Conservation (phyloP, 2,888 invertebrate species). For the Xanthorhoe spadicearia region DNA sequence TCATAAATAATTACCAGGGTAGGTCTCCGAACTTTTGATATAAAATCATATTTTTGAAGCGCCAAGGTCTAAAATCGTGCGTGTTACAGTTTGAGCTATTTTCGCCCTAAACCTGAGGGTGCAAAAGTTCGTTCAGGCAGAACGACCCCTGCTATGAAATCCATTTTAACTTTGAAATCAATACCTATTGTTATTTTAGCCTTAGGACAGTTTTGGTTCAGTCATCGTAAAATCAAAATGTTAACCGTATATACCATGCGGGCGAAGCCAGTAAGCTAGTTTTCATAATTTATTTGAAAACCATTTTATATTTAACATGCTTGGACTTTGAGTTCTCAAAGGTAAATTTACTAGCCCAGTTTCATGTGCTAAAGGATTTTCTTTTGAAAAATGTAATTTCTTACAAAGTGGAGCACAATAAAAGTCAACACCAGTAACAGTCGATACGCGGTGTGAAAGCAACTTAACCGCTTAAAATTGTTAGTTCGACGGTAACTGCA, state of each 20-base stretch:
- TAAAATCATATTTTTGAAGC: conserved; percentile 13
- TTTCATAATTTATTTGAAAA: too few species aligned
- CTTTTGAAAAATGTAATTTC: neutral
- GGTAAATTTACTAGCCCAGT: neutral
- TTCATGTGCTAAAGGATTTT: neutral
- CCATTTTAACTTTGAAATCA: conserved; percentile 53
- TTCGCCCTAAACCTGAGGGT: conserved; percentile 56
- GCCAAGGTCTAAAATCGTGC: conserved; percentile 31
- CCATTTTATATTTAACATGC: too few species aligned
- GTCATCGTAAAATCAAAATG: neutral
- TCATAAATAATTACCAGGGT: conserved; percentile 38
- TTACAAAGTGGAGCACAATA: conserved; percentile 4
- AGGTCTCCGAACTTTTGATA: conserved; percentile 4
- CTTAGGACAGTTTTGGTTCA: conserved; percentile 14
- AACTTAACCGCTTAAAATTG: conserved; percentile 41
- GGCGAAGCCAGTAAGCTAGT: too few species aligned
- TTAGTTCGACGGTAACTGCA: conserved; percentile 35
- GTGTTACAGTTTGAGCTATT: conserved; percentile 48
- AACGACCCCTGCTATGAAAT: conserved; percentile 57
- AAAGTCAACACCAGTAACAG: conserved; percentile 13
- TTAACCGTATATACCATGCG: too few species aligned
- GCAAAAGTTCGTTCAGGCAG: conserved; percentile 63
- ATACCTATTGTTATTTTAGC: conserved; percentile 41
- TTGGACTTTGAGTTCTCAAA: too few species aligned
- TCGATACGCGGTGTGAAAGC: conserved; percentile 23